Base-by-base conservation (phyloP, 2,797 vertebrate species). In the Urosaurus nigricauda region DNA sequence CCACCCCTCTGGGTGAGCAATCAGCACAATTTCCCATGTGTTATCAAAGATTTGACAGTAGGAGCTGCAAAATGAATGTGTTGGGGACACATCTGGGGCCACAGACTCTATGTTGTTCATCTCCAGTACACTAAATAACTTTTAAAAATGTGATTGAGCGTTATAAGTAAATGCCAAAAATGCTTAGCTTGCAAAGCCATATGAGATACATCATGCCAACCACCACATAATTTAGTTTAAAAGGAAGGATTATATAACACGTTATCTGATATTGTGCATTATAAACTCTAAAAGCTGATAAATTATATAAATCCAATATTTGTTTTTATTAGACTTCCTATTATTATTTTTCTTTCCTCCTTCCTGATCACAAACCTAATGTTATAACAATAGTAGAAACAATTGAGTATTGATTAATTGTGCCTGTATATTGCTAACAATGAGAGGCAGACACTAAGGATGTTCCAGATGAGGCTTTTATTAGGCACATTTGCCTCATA, bases 91-190 rank as follows among this genome's bases (percentile, higher is more conserved):
- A 8, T 65, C 8, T 68, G 26, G 29, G 65, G 29, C 11, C 65
- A 68, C 65, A 65, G 8, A 6, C 24, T 65, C 21, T 24, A 68
- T 32, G 29, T 12, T 68, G 24, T 29, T 68, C 29, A 60, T 17
- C 29, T 11, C 11, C 9, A 68, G 32, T 68, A 68, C 32, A 32
- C 9, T 12, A 68, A 68, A 93, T 88, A 70, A 87, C 81, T 81
- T 63, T 51, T 73, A 87, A 75, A 63, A 92, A 78, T 13, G 86
- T 85, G 71, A 87, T 92, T 79, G 11, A 12, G n/a, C n/a, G n/a
- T n/a, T n/a, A n/a, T n/a, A n/a, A n/a, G 88, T 40, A 90, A 89
- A 85, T 29, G 11, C 29, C 24, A 63, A 43, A 43, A n/a, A 71
- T 24, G 19, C 65, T 63, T 37, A 53, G 8, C 79, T 35, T 79